Conservation (phyloP, 2,888 invertebrate genomes). For the Pterostichus madidus region DNA sequence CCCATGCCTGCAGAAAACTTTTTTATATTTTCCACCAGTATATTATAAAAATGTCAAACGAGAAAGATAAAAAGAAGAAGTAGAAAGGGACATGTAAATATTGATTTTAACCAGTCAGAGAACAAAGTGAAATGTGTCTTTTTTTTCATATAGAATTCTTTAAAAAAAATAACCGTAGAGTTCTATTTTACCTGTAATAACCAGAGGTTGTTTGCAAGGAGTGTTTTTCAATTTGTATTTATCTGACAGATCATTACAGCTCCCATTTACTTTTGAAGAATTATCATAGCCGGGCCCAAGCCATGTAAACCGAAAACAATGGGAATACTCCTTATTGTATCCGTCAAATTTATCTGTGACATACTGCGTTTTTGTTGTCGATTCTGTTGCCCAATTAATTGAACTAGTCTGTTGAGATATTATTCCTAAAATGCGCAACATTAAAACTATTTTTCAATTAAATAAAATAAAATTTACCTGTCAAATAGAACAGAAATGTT, state of each 20-base stretch:
- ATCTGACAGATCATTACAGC: constrained; percentile 73
- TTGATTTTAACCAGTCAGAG: no score
- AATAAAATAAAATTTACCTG: constrained; percentile 19
- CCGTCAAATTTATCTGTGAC: constrained; percentile 19
- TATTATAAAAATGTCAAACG: no score
- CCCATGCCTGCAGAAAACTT: no score
- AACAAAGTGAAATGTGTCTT: no score
- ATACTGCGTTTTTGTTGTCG: constrained; percentile 1
- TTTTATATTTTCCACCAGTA: no score
- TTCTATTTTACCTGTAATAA: constrained; percentile 80
- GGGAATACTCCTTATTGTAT: constrained; percentile 70
- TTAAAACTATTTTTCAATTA: constrained; percentile 10
- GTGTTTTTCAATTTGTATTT: constrained; percentile 74
- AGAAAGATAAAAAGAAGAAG: no score
- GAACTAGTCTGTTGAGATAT: constrained; percentile 12
- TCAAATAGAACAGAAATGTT: constrained; percentile 10
- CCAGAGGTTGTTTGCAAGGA: constrained; percentile 83
- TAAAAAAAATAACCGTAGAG: not conserved
- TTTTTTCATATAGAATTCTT: no score
- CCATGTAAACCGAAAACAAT: constrained; percentile 86
- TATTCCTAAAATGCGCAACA: constrained; percentile 37
- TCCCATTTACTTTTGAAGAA: constrained; percentile 78
- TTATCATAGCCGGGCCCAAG: constrained; percentile 83
- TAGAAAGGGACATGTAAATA: no score
- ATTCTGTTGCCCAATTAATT: not conserved